Conservation (phyloP, 1,140 invertebrate species). For the Vollenhovia emeryi region DNA sequence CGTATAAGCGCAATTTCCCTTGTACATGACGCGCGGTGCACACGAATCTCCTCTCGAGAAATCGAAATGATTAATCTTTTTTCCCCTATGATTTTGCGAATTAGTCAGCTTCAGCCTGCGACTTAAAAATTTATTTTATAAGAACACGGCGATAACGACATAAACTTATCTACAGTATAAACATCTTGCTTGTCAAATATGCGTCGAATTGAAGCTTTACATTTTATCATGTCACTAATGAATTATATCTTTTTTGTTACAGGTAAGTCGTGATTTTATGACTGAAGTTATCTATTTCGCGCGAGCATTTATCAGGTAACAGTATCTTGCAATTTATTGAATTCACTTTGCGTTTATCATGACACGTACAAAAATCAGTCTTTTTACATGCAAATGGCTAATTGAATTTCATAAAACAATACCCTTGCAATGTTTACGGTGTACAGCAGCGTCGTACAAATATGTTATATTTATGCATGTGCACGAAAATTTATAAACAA, state of each 20-base stretch:
- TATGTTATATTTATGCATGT: slow-evolving; percentile 33
- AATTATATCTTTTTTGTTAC: slow-evolving; percentile 67
- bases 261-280: slow-evolving; percentile 72
- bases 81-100: background rate
- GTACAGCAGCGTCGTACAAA: background rate
- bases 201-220: background rate
- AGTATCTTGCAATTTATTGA: slow-evolving; percentile 26
- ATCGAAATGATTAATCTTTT: background rate
- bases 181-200: background rate
- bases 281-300: background rate
- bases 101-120: background rate
- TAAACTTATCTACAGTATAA: background rate
- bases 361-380: background rate
- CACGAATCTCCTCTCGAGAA: background rate
- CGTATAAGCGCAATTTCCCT: background rate
- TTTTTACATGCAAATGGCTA: slow-evolving; percentile 46
- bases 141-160: background rate
- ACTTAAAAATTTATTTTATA: background rate
- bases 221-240: slow-evolving; percentile 10
- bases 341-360: slow-evolving; percentile 1
- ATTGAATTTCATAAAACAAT: slow-evolving; percentile 35
- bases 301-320: slow-evolving; percentile 31
- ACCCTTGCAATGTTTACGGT: background rate
- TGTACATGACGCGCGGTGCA: background rate
- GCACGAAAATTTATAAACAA: slow-evolving; percentile 31